phyloP scores from a whole-genome alignment of 2,888 invertebrate genomes.

The Chloromyia formosa region DNA sequence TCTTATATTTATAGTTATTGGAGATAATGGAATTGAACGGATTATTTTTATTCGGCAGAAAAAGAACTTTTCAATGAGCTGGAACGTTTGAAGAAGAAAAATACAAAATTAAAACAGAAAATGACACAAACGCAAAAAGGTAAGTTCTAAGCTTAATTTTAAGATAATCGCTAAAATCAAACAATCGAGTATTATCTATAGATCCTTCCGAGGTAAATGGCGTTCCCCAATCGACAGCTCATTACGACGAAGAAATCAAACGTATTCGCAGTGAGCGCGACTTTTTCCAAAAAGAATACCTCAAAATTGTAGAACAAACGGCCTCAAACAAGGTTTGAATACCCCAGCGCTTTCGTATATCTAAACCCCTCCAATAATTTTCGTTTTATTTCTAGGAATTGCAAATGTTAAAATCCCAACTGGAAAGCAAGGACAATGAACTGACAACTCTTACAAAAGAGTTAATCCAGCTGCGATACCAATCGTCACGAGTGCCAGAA shows the following conservation, averaged over 20 bases:
- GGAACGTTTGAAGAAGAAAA: conserved; percentile 65
- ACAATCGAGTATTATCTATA: not conserved
- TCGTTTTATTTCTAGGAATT: conserved; percentile 6
- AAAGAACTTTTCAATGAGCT: conserved; percentile 65
- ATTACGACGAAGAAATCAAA: conserved; percentile 58
- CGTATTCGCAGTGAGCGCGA: conserved; percentile 60
- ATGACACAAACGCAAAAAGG: conserved; percentile 54
- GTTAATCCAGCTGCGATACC: not conserved
- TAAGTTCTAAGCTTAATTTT: conserved; percentile 34
- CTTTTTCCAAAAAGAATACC: conserved; percentile 62
- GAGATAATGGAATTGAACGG: conserved; percentile 53
- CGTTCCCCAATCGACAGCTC: too few species aligned
- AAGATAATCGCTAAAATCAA: too few species aligned
- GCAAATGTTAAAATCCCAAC: conserved; percentile 25
- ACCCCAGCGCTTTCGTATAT: too few species aligned
- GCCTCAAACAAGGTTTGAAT: conserved; percentile 56
- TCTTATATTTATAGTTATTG: conserved; percentile 44
- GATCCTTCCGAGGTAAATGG: not conserved
- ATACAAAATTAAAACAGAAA: conserved; percentile 65
- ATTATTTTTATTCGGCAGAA: conserved; percentile 59
- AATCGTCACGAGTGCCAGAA: not conserved
- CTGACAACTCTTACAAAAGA: conserved; percentile 28
- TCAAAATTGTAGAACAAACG: conserved; percentile 57
- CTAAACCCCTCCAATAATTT: not conserved
- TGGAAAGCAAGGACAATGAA: conserved; percentile 31